Conservation (phyloP, 2,113 vertebrate genomes). For the Oncorhynchus tshawytscha region DNA sequence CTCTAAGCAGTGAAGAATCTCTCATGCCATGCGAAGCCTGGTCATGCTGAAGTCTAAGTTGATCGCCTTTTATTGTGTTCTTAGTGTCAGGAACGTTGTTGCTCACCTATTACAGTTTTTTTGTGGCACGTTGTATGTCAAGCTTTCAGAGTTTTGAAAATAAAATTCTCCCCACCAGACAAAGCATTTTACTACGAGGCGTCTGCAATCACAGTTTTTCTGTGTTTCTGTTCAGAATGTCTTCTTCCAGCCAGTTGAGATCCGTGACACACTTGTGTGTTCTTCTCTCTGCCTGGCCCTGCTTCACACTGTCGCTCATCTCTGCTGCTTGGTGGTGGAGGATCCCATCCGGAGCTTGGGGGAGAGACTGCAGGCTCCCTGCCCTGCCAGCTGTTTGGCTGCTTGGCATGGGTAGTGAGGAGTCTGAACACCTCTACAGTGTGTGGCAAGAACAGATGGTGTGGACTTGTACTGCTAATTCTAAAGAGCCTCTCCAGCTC, state of each 20-base stretch:
- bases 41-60: not conserved
- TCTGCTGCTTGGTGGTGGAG: too few relatives aligned
- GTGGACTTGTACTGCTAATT: not conserved
- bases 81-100: not conserved
- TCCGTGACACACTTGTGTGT: not conserved
- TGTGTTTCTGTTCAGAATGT: not conserved
- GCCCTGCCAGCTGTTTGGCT: not conserved
- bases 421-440: not conserved
- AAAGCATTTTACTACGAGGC: not conserved
- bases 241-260: not conserved
- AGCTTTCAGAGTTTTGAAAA: too few relatives aligned
- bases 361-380: not conserved
- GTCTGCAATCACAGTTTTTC: not conserved
- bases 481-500: not conserved
- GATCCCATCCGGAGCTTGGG: too few relatives aligned
- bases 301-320: too few relatives aligned
- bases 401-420: not conserved
- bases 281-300: too few relatives aligned
- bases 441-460: not conserved
- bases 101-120: not conserved
- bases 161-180: not conserved
- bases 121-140: too few relatives aligned
- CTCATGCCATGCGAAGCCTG: not conserved
- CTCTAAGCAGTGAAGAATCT: not conserved
- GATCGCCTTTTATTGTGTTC: not conserved